phyloP scores from a whole-genome alignment of 30 jellyfish, hydroid and myxozoan species.

The Clytia hemisphaerica region DNA sequence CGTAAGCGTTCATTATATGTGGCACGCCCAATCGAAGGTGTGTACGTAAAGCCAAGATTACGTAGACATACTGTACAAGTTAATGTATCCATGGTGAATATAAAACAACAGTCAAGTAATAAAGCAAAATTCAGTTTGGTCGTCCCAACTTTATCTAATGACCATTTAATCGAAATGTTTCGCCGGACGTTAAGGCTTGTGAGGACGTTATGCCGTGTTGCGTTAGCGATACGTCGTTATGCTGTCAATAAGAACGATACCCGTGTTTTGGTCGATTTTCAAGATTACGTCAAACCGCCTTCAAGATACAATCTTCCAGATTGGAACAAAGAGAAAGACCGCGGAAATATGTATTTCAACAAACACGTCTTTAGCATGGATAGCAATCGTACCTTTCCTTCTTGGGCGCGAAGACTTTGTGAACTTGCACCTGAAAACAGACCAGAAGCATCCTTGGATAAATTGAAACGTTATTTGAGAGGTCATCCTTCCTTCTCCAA shows the following conservation, averaged over 20 bases:
- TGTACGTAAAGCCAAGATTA: too few relatives aligned
- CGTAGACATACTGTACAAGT: too few relatives aligned
- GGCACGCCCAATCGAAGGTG: too few relatives aligned
- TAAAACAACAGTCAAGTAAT: too few relatives aligned
- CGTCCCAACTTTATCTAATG: too few relatives aligned
- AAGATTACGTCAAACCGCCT: background rate
- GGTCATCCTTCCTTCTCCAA: background rate
- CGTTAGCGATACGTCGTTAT: constrained; percentile 11
- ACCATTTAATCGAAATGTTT: too few relatives aligned
- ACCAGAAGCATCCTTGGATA: background rate
- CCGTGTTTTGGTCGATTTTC: constrained; percentile 6
- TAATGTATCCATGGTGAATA: too few relatives aligned
- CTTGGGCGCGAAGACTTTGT: constrained; percentile 10
- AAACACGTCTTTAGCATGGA: background rate
- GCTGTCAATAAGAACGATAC: constrained; percentile 14
- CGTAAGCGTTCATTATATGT: too few relatives aligned
- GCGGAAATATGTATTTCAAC: background rate
- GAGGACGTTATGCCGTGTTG: constrained; percentile 7
- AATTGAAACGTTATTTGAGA: background rate
- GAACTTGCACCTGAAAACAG: background rate
- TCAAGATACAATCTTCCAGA: background rate
- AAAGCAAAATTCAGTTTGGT: too few relatives aligned
- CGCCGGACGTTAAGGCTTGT: background rate
- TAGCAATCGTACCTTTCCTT: constrained; percentile 11
- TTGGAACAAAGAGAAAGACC: background rate